phyloP scores from a whole-genome alignment of 2,888 invertebrate genomes.

The Cryptus armator region DNA sequence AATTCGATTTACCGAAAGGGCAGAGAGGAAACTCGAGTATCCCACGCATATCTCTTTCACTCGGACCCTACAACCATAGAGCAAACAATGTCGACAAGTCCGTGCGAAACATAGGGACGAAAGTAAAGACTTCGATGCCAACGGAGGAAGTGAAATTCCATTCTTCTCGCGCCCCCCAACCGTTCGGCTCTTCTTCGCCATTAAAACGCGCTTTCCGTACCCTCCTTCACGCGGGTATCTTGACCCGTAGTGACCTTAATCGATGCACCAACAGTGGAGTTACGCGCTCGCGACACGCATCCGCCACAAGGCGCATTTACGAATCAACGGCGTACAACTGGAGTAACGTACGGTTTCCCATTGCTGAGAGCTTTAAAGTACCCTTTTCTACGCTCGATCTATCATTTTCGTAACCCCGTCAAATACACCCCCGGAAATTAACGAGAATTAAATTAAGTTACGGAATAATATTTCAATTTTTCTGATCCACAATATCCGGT shows the following conservation, averaged over 20 bases:
- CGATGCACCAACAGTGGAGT: slow-evolving; percentile 28
- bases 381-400: slow-evolving; percentile 12
- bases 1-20: slow-evolving; percentile 31
- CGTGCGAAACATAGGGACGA: background rate
- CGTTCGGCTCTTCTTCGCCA: slow-evolving; percentile 10
- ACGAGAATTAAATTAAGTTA: too few relatives aligned
- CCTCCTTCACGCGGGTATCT: slow-evolving; percentile 34
- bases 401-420: background rate
- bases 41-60: background rate
- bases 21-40: slow-evolving; percentile 44
- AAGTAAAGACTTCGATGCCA: background rate
- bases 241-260: slow-evolving; percentile 46
- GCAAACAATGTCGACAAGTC: slow-evolving; percentile 7
- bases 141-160: slow-evolving; percentile 31
- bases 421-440: background rate
- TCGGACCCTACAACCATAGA: background rate
- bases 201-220: slow-evolving; percentile 37
- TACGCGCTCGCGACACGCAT: slow-evolving; percentile 5
- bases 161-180: slow-evolving; percentile 31
- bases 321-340: background rate
- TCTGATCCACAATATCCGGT: too few relatives aligned
- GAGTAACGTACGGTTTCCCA: background rate
- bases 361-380: slow-evolving; percentile 10
- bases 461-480: too few relatives aligned
- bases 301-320: slow-evolving; percentile 4